phyloP scores from a whole-genome alignment of 35 echinoderm and acorn worm species.

The Patiria miniata region DNA sequence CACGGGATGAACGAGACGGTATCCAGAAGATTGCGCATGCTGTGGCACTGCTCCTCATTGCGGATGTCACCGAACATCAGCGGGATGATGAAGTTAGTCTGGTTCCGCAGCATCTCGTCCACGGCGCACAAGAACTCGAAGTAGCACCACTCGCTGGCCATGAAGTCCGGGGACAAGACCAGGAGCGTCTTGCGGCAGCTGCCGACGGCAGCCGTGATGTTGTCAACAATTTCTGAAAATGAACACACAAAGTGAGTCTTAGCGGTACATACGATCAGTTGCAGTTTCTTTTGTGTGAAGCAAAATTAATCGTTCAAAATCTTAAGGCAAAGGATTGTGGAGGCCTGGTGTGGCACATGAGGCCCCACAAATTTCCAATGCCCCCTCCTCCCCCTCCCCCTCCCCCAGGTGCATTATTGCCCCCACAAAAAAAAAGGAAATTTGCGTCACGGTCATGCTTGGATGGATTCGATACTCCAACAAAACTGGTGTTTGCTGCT shows the following conservation, averaged over 20 bases:
- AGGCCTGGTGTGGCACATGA: no score
- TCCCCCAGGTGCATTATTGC: no score
- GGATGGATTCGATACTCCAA: no score
- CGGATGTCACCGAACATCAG: not conserved
- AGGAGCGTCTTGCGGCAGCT: conserved; percentile 59
- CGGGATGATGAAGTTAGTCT: not conserved
- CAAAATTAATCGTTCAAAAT: no score
- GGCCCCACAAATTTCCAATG: no score
- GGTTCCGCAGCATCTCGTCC: conserved; percentile 8
- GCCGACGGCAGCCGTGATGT: conserved; percentile 25
- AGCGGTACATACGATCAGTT: no score
- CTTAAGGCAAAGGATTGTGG: no score
- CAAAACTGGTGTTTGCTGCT: no score
- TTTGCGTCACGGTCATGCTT: no score
- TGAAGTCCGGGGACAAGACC: conserved; percentile 67
- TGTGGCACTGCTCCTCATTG: not conserved
- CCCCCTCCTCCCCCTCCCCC: no score
- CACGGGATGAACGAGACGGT: not conserved
- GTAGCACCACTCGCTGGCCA: conserved; percentile 63
- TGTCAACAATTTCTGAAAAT: conserved; percentile 1
- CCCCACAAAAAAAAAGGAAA: no score
- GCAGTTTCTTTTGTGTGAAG: no score
- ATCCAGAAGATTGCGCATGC: not conserved
- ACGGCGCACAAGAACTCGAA: conserved; percentile 59
- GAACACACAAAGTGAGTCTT: not conserved